A percentile compares a stretch with the other conserved stretches of the same genome.
These are phyloP conservation scores for Bombus waltoni DNA, from an alignment of 1,140 invertebrate genomes.

Conservation along the genomic window DNA sequence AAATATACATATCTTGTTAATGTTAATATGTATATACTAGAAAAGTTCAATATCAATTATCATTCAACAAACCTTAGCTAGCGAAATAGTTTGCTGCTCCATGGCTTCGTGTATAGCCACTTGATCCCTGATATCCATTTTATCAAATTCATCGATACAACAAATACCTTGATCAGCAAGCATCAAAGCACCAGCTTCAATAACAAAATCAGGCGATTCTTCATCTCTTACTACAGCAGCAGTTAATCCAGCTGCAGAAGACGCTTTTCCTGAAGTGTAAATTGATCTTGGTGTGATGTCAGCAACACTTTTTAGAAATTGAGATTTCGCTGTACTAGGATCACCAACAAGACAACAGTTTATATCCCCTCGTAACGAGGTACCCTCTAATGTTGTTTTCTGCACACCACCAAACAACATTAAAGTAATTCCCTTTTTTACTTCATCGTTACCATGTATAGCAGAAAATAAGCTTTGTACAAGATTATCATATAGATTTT, in stretches of 20 bases:
- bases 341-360: slow-evolving; percentile 99
- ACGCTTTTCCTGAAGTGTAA: slow-evolving; percentile 99
- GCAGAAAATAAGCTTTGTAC: slow-evolving; percentile 97
- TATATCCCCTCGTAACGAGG: slow-evolving; percentile 96
- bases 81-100: slow-evolving; percentile 99
- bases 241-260: slow-evolving; percentile 98
- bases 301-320: slow-evolving; percentile 97
- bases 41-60: slow-evolving; percentile 19
- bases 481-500: slow-evolving; percentile 96
- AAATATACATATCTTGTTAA: slow-evolving; percentile 49
- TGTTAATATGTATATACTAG: slow-evolving; percentile 21
- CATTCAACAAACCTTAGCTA: slow-evolving; percentile 90
- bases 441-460: slow-evolving; percentile 99
- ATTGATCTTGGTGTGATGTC: slow-evolving; percentile 98
- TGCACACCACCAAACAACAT: slow-evolving; percentile 99
- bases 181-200: slow-evolving; percentile 99
- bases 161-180: slow-evolving; percentile 99
- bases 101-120: slow-evolving; percentile 99
- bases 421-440: slow-evolving; percentile 96
- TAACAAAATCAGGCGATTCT: slow-evolving; percentile 99
- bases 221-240: slow-evolving; percentile 99
- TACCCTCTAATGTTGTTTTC: slow-evolving; percentile 96
- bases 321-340: slow-evolving; percentile 99
- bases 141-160: slow-evolving; percentile 99
- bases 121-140: slow-evolving; percentile 99